phyloP scores from a whole-genome alignment of 2,113 vertebrate species.

The Trematocara unimaculatum region DNA sequence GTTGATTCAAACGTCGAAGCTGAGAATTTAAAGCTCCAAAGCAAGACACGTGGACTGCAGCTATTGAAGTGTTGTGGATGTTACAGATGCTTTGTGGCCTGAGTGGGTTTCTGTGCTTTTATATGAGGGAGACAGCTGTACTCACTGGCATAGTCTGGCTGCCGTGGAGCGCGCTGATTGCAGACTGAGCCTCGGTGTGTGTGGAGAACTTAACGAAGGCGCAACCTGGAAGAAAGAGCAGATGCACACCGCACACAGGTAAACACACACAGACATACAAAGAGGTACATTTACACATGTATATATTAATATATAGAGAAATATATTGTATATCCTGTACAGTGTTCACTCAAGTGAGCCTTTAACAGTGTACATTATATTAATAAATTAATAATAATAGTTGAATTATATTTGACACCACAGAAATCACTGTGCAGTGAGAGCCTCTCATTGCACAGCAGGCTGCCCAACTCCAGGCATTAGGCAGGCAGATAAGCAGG shows the following conservation, averaged over 20 bases:
- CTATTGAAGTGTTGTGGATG: not conserved
- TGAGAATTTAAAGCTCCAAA: not conserved
- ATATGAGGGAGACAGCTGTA: conserved; percentile 35
- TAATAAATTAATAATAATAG: conserved; percentile 34
- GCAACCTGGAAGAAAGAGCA: conserved; percentile 80
- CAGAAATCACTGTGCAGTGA: conserved; percentile 34
- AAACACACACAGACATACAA: not conserved
- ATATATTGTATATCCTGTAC: not conserved
- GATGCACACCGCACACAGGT: not conserved
- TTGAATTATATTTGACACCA: conserved; percentile 43
- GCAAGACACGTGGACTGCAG: not conserved
- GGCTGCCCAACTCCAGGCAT: conserved; percentile 49
- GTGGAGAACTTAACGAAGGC: conserved; percentile 99
- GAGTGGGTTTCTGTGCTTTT: not conserved
- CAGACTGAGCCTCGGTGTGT: conserved; percentile 95
- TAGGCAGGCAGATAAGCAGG: conserved; percentile 61
- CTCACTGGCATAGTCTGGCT: conserved; percentile 99
- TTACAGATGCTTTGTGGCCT: not conserved
- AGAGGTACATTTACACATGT: not conserved
- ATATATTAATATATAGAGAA: not conserved
- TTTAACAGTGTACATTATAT: conserved; percentile 11
- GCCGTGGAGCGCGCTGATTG: conserved; percentile 95
- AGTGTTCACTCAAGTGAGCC: conserved; percentile 13
- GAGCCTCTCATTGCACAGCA: conserved; percentile 54
- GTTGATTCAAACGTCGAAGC: conserved; percentile 7